Percentiles rank a stretch among this genome's conserved stretches.
Conservation (phyloP, 2,888 invertebrate genomes). For the Ophioninae sp. region DNA sequence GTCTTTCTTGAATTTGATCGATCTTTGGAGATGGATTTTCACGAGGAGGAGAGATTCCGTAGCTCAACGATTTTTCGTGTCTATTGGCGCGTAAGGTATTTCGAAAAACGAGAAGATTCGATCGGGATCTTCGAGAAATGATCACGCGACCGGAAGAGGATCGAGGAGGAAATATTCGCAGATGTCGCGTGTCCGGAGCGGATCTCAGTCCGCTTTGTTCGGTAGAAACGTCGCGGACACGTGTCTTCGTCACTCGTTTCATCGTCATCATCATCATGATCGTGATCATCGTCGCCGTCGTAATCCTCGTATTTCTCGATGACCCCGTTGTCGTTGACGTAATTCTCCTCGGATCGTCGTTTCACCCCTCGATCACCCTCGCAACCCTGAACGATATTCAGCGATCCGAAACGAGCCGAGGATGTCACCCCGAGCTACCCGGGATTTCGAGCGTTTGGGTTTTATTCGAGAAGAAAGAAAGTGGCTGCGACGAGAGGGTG, state of each 20-base stretch:
- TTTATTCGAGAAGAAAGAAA: not conserved
- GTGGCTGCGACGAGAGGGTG: too few relatives aligned
- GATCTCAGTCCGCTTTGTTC: constrained; percentile 21
- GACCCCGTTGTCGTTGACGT: constrained; percentile 12
- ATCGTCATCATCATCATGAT: too few relatives aligned
- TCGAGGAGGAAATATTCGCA: constrained; percentile 66
- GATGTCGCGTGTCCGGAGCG: constrained; percentile 67
- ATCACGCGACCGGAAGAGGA: constrained; percentile 12
- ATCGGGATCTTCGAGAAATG: too few relatives aligned
- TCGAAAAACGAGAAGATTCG: too few relatives aligned
- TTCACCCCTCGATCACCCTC: not conserved
- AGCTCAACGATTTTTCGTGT: too few relatives aligned
- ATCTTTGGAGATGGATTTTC: too few relatives aligned
- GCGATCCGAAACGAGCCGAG: constrained; percentile 16
- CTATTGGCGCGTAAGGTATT: too few relatives aligned
- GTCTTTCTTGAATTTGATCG: too few relatives aligned
- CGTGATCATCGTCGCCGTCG: too few relatives aligned
- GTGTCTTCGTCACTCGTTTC: constrained; percentile 12
- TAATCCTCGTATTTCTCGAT: constrained; percentile 6
- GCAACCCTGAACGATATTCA: not conserved
- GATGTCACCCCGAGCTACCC: constrained; percentile 7
- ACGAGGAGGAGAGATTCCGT: too few relatives aligned
- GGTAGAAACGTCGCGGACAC: not conserved
- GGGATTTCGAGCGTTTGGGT: not conserved
- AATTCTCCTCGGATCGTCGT: constrained; percentile 26